Evolutionary conservation across 2,888 invertebrate genomes (phyloP).

Genomic region (Morpho achilles): DNA sequence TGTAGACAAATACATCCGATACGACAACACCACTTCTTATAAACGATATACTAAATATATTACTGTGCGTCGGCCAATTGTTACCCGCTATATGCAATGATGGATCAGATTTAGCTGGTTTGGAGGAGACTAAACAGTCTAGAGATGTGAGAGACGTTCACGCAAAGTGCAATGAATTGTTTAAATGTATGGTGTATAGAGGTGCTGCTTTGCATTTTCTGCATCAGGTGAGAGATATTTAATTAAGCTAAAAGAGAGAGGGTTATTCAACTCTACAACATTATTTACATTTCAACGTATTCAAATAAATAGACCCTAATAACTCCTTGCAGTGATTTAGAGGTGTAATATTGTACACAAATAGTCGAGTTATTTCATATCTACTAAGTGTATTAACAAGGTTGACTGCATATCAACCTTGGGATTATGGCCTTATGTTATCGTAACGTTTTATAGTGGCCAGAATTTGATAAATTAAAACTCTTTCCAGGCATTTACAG

Average conservation of each 20-base stretch:
- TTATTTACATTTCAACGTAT: no score
- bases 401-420: no score
- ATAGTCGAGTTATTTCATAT: no score
- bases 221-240: constrained; percentile 80
- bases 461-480: no score
- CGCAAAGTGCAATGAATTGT: constrained; percentile 88
- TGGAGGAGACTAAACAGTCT: constrained; percentile 77
- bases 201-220: constrained; percentile 87
- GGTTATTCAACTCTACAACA: no score
- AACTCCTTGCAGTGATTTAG: no score
- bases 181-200: constrained; percentile 85
- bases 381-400: no score
- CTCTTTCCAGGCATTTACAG: constrained; percentile 54
- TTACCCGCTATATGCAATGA: constrained; percentile 83
- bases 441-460: no score
- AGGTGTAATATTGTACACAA: no score
- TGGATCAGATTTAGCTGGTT: constrained; percentile 81
- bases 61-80: constrained; percentile 86
- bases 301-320: no score
- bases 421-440: no score
- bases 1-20: constrained; percentile 82
- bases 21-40: constrained; percentile 76
- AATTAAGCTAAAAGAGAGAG: no score
- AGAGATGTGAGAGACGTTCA: constrained; percentile 90
- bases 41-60: constrained; percentile 86